Conservation (phyloP, 2,797 vertebrate species). For the Phylloscopus collybita region DNA sequence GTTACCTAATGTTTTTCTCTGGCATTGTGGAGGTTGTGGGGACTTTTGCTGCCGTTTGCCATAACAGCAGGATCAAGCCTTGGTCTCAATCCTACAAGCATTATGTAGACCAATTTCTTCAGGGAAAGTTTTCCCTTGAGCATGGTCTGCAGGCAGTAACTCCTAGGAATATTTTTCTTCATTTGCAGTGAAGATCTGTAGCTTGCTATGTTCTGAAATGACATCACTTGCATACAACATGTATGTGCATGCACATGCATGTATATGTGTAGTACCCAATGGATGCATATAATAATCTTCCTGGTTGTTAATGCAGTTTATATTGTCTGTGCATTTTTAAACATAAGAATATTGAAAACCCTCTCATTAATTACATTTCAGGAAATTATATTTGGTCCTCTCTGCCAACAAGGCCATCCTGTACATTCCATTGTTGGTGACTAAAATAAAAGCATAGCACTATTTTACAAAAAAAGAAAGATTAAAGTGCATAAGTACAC, state of each 20-base stretch:
- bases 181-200: conserved; percentile 4
- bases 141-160: neutral
- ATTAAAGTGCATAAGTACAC: conserved; percentile 80
- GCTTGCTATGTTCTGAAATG: neutral
- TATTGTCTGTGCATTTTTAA: conserved; percentile 44
- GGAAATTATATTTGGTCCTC: conserved; percentile 72
- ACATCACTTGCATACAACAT: neutral
- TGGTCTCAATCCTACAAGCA: neutral
- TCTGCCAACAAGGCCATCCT: conserved; percentile 62
- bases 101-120: neutral
- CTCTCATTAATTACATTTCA: neutral
- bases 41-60: neutral
- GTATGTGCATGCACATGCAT: conserved; percentile 63
- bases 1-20: neutral
- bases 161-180: neutral
- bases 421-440: conserved; percentile 46
- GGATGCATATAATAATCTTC: conserved; percentile 28
- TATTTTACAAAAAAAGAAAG: conserved; percentile 66
- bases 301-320: neutral
- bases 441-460: conserved; percentile 67
- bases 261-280: conserved; percentile 7
- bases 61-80: neutral
- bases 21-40: neutral
- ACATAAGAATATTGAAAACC: conserved; percentile 57
- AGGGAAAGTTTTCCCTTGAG: neutral